Evolutionary conservation across 2,113 vertebrate genomes (phyloP).

Genomic region (Pseudopodoces humilis): DNA sequence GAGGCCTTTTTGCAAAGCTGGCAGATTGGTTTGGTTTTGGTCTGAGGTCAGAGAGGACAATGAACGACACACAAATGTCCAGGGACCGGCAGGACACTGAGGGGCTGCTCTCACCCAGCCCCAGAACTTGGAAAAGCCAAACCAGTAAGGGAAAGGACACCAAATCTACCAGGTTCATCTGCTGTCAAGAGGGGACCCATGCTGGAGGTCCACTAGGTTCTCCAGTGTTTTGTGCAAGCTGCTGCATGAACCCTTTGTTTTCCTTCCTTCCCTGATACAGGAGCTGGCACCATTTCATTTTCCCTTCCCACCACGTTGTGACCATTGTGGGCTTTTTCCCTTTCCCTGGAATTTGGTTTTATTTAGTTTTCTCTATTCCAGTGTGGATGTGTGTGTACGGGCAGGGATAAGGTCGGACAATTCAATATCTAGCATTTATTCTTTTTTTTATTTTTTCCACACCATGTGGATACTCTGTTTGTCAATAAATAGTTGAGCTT

Average conservation of each 20-base stretch:
- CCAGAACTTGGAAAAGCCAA: not conserved
- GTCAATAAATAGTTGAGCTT: not conserved
- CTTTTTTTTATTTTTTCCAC: not conserved
- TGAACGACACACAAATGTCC: fast-evolving
- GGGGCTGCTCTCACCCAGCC: not conserved
- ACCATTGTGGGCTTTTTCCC: fast-evolving
- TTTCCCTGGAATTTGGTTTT: not conserved
- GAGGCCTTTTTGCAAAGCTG: not conserved
- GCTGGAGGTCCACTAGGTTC: not conserved
- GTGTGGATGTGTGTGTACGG: too few relatives aligned
- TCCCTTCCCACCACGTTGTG: fast-evolving
- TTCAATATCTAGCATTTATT: not conserved
- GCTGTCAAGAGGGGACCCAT: not conserved
- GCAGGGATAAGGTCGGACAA: too few relatives aligned
- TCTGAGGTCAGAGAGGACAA: not conserved
- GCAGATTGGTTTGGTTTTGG: not conserved
- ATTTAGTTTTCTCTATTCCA: too few relatives aligned
- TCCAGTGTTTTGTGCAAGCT: not conserved
- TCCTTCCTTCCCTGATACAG: not conserved
- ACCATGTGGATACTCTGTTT: not conserved
- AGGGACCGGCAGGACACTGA: too few relatives aligned
- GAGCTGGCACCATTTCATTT: too few relatives aligned
- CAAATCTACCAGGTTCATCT: not conserved
- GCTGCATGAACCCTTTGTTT: not conserved
- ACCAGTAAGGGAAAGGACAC: not conserved